These are phyloP conservation scores for Drosophila pullipes DNA, from an alignment of 2,888 invertebrate genomes.

Conservation along the genomic window DNA sequence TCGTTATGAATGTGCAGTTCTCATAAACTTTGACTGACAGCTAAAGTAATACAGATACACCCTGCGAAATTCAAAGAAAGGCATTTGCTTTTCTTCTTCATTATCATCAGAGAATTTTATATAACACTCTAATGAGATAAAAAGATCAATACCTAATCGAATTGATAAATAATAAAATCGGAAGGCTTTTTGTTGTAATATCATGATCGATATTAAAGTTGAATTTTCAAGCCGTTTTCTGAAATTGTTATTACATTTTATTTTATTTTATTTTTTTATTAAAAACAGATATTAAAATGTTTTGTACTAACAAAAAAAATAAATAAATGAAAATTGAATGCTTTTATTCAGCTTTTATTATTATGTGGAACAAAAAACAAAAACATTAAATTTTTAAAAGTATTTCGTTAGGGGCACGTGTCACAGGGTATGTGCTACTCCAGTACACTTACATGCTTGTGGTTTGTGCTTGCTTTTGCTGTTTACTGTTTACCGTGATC, in stretches of 20 bases:
- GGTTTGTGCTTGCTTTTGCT: constrained; percentile 2
- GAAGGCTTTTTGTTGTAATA: too few species aligned
- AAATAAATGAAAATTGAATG: not conserved
- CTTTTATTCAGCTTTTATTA: not conserved
- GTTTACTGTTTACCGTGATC: constrained; percentile 5
- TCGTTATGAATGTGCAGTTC: too few species aligned
- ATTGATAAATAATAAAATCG: too few species aligned
- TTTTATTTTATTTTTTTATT: not conserved
- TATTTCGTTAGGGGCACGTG: not conserved
- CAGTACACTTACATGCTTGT: not conserved
- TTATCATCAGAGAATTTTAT: not conserved
- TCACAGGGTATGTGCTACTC: not conserved
- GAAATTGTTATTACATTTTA: not conserved
- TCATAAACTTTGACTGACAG: not conserved
- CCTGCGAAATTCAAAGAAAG: not conserved
- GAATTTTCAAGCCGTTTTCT: too few species aligned
- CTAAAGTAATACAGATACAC: not conserved
- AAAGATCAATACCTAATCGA: too few species aligned
- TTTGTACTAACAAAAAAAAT: not conserved
- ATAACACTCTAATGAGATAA: not conserved
- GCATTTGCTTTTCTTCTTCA: not conserved
- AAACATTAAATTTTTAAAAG: not conserved
- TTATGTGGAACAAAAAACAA: not conserved
- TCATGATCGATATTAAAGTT: too few species aligned
- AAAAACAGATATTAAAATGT: not conserved